phyloP scores from a whole-genome alignment of 2,113 vertebrate species.

The Pagrus major region DNA sequence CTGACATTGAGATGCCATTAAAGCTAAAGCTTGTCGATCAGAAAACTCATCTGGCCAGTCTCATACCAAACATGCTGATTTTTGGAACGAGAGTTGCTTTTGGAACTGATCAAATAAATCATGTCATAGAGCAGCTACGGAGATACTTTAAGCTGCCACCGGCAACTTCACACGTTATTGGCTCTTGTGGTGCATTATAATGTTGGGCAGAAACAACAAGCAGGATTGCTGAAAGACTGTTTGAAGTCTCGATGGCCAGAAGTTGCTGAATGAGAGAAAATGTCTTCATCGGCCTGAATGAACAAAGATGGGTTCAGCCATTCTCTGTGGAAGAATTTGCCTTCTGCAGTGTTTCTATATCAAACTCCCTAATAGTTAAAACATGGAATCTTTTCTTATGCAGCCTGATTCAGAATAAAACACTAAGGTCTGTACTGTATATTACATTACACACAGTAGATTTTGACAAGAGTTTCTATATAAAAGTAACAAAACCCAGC shows the following conservation, averaged over 20 bases:
- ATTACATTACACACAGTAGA: too few species aligned
- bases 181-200: neutral
- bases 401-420: neutral
- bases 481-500: neutral
- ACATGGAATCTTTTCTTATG: neutral
- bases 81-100: neutral
- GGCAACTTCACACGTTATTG: neutral
- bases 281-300: neutral
- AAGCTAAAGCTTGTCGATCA: conserved; percentile 49
- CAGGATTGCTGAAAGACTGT: neutral
- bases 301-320: neutral
- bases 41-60: conserved; percentile 18
- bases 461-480: neutral
- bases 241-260: neutral
- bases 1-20: conserved; percentile 42
- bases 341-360: neutral
- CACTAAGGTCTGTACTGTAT: neutral
- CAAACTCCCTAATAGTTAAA: neutral
- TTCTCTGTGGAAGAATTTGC: neutral
- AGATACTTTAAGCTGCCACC: neutral
- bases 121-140: neutral
- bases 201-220: neutral
- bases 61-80: conserved; percentile 1
- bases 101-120: neutral
- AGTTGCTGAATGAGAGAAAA: neutral